Base-by-base conservation (phyloP, 2,113 vertebrate species). In the Marmota monax region DNA sequence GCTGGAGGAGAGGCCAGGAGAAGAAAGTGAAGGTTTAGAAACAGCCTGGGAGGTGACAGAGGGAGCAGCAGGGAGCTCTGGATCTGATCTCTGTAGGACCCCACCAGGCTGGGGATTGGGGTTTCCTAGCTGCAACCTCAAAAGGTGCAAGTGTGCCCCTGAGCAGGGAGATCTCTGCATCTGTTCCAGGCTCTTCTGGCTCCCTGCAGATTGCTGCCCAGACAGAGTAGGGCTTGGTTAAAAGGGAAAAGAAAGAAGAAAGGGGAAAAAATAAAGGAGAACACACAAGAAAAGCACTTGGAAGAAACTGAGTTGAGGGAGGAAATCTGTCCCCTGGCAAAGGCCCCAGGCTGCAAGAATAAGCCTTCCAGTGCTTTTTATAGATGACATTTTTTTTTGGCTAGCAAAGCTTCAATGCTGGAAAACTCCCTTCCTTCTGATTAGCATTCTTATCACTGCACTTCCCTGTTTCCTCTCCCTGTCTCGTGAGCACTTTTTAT, bases 361-460 rank as follows among this genome's bases (percentile, higher is more conserved):
- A 92, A 93, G 72, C 87, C 86, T 98, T 92, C 86, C 79, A 93
- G 80, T 0, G 0, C 83, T 97, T 97, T 97, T 95, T 95, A 96
- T 90, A 94, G 94, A 94, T 77, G 83, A 34, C 63, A 8, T 74
- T 80, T 80, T 84, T 88, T 78, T 39, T 79, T 58, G 1, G n/a
- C 76, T 90, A 74, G 70, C 53, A 80, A 84, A 96, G 70, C 89
- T 90, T 63, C 84, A 91, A 27, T 7, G 29, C 93, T 92, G 89
- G 97, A 96, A 95, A 70, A 83, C 76, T 72, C 95, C 84, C 72
- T 42, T 76, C 11, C 0, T 91, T 70, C 79, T 77, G 84, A 94
- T 97, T 92, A 93, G n/a, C 82, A 88, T 97, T 92, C 96, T 79
- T 90, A 92, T 79, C 80, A 79, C 61, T 5, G 45, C 9, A 2